Percentiles rank a stretch among this genome's conserved stretches.
phyloP scores from a whole-genome alignment of 2,113 vertebrate species.

The Glareola pratincola region DNA sequence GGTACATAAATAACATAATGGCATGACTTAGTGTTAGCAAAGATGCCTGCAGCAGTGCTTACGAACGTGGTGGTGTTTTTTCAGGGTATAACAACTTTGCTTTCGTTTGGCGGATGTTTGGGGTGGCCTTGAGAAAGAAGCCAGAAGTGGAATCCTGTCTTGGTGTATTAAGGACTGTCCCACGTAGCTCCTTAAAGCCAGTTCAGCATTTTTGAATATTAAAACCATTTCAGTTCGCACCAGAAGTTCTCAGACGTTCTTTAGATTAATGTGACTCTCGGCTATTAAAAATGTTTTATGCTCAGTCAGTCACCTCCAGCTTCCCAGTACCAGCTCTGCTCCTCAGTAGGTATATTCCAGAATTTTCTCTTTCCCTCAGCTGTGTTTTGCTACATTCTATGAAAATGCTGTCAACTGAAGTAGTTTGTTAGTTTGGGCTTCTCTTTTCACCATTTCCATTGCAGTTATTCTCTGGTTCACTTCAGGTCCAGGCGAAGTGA shows the following conservation, averaged over 20 bases:
- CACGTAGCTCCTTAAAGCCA: neutral
- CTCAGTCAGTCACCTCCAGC: neutral
- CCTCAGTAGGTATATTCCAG: neutral
- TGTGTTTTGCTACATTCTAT: neutral
- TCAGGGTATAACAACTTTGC: neutral
- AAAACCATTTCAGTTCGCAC: neutral
- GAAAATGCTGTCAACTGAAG: neutral
- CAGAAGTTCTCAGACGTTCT: constrained; percentile 9
- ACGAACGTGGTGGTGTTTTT: neutral
- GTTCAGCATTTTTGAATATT: neutral
- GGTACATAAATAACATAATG: neutral
- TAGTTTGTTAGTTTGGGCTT: neutral
- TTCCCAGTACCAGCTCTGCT: neutral
- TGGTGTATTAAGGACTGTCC: neutral
- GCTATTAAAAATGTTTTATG: neutral
- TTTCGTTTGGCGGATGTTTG: constrained; percentile 16
- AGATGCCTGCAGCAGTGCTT: neutral
- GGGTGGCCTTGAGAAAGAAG: neutral
- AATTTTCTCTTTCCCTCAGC: neutral
- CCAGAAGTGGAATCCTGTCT: constrained; percentile 26
- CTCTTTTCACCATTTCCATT: neutral
- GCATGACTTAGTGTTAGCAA: neutral
- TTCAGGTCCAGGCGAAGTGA: neutral
- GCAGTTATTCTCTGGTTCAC: neutral
- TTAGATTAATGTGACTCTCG: neutral